Conservation (phyloP, 2,113 vertebrate species). For the Rhineura floridana region DNA sequence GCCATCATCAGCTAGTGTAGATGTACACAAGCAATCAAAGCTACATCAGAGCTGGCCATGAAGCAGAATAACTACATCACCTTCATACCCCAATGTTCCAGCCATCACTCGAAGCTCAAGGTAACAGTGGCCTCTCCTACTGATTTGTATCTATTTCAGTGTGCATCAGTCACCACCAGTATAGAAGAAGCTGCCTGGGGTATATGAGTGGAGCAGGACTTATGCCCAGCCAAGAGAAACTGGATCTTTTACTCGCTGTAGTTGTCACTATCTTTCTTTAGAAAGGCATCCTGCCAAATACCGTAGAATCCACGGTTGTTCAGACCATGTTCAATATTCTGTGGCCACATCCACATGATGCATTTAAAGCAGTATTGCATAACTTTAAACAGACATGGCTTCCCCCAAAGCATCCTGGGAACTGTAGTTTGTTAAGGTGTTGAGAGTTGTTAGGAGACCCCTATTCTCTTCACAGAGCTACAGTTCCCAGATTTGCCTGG, state of each 20-base stretch:
- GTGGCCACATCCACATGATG: background rate
- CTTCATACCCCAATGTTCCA: background rate
- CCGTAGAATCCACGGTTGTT: too few relatives aligned
- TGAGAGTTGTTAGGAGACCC: too few relatives aligned
- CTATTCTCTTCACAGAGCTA: too few relatives aligned
- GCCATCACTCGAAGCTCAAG: background rate
- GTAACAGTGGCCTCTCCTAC: background rate
- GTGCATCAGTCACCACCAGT: background rate
- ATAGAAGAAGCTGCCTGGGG: background rate
- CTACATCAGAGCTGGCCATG: background rate
- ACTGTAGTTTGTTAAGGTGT: too few relatives aligned
- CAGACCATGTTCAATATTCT: background rate
- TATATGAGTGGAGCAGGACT: too few relatives aligned
- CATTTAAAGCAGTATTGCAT: too few relatives aligned
- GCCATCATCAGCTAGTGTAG: background rate
- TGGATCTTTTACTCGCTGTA: background rate
- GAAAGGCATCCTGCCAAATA: background rate
- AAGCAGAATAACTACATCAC: background rate
- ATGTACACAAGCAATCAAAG: background rate
- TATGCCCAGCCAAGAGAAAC: background rate
- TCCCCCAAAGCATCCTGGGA: too few relatives aligned
- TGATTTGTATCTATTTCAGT: background rate
- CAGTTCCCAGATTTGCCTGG: too few relatives aligned
- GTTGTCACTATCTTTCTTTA: background rate
- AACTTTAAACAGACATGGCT: too few relatives aligned